Conservation (phyloP, 30 jellyfish, hydroid and myxozoan genomes). For the Cassiopea xamachana region DNA sequence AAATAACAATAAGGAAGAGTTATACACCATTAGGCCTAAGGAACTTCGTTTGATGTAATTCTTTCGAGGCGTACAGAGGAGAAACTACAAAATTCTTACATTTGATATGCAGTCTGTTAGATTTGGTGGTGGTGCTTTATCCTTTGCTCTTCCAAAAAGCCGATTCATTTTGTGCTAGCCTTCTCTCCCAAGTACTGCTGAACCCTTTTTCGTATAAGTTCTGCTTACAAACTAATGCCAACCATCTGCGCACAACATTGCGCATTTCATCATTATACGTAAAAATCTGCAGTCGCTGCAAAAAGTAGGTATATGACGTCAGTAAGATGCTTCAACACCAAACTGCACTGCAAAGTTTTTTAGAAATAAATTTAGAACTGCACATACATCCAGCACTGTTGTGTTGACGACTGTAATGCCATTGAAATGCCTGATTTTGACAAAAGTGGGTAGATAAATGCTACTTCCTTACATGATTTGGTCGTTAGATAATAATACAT, state of each 20-base stretch:
- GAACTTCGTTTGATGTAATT: too few species aligned
- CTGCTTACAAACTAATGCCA: background rate
- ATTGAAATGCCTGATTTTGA: too few species aligned
- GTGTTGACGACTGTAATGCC: too few species aligned
- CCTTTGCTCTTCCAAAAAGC: conserved; percentile 92
- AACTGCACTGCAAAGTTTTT: too few species aligned
- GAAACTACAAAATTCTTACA: conserved; percentile 54
- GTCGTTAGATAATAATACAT: too few species aligned
- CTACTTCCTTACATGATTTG: too few species aligned
- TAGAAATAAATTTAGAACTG: too few species aligned
- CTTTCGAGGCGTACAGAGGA: background rate
- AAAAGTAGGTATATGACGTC: background rate
- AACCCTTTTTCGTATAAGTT: background rate
- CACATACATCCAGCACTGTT: too few species aligned
- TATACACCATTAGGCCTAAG: background rate
- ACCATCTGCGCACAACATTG: conserved; percentile 41
- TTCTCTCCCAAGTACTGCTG: background rate
- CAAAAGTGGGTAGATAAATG: too few species aligned
- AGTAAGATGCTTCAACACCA: too few species aligned
- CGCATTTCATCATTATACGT: conserved; percentile 51
- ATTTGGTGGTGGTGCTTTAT: conserved; percentile 94
- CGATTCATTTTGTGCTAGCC: conserved; percentile 76
- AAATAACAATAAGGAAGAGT: too few species aligned
- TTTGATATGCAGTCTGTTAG: conserved; percentile 86
- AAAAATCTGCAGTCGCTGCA: background rate